Evolutionary conservation across 2,113 vertebrate species (phyloP).

Genomic region (Pluvialis apricaria): DNA sequence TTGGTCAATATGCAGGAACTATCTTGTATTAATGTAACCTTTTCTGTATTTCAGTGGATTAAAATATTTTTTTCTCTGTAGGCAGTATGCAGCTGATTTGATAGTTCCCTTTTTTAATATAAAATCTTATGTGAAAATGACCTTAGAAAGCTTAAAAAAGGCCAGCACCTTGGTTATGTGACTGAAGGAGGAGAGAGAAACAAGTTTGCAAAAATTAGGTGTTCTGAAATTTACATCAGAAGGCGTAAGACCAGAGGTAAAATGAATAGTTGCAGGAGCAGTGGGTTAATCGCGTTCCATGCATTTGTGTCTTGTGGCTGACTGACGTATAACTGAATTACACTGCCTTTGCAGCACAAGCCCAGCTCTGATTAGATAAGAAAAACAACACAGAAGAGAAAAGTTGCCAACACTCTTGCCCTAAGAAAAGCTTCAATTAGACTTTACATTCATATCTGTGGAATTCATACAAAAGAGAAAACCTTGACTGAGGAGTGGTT

Average conservation of each 20-base stretch:
- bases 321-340: background rate
- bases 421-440: background rate
- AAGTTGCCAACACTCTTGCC: background rate
- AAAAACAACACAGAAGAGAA: background rate
- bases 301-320: background rate
- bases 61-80: background rate
- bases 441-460: background rate
- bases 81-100: background rate
- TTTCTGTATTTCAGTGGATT: conserved; percentile 1
- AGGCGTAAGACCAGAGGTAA: background rate
- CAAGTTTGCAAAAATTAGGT: background rate
- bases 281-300: background rate
- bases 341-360: background rate
- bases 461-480: background rate
- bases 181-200: background rate
- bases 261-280: background rate
- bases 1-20: background rate
- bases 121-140: background rate
- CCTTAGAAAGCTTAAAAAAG: background rate
- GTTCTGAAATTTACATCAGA: background rate
- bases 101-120: background rate
- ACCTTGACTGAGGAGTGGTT: background rate
- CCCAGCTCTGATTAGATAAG: background rate
- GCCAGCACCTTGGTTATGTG: background rate
- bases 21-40: conserved; percentile 1